phyloP scores from a whole-genome alignment of 2,113 vertebrate genomes.

The Pterocles orientalis region DNA sequence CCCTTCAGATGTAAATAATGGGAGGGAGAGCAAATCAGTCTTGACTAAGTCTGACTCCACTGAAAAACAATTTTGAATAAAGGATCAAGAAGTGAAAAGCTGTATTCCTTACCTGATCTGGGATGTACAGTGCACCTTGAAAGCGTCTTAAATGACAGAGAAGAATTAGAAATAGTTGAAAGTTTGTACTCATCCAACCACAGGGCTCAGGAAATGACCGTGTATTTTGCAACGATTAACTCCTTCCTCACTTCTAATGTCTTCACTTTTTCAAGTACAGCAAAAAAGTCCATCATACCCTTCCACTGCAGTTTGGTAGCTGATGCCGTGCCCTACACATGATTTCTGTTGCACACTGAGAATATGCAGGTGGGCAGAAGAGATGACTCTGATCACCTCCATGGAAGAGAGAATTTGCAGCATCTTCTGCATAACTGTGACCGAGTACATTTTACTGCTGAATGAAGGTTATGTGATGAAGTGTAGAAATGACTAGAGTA shows the following conservation, averaged over 20 bases:
- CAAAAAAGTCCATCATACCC: not conserved
- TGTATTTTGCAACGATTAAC: conserved; percentile 48
- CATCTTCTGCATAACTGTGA: not conserved
- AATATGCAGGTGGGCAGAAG: not conserved
- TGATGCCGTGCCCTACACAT: not conserved
- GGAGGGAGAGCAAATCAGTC: not conserved
- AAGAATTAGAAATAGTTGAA: conserved; percentile 49
- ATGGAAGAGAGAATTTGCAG: not conserved
- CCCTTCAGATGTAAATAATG: not conserved
- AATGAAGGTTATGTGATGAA: not conserved
- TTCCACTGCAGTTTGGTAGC: not conserved
- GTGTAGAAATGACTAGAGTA: not conserved
- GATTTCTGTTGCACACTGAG: conserved; percentile 10
- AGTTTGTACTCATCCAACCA: conserved; percentile 36
- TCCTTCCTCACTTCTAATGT: conserved; percentile 37
- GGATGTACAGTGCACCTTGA: conserved; percentile 32
- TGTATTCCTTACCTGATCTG: conserved; percentile 62
- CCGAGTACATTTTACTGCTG: not conserved
- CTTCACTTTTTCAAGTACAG: not conserved
- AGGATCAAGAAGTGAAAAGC: conserved; percentile 32
- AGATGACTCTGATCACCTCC: not conserved
- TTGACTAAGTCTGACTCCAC: not conserved
- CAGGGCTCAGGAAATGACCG: conserved; percentile 70
- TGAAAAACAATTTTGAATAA: not conserved
- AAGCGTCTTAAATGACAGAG: conserved; percentile 37